Base-by-base conservation (phyloP, 2,113 vertebrate species). In the Salminus brasiliensis region DNA sequence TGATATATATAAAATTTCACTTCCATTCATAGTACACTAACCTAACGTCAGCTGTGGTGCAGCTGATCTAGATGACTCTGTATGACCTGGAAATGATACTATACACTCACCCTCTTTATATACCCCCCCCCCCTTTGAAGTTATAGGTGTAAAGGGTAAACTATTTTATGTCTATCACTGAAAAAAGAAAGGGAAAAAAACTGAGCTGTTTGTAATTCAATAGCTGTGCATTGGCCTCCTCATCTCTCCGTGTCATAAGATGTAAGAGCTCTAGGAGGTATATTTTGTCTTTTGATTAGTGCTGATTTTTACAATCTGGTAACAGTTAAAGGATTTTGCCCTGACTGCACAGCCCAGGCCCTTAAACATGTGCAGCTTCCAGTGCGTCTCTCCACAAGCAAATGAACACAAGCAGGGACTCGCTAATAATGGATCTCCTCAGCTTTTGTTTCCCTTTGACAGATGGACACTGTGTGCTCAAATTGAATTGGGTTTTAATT, bases 401-500 rank as follows among this genome's bases (percentile, higher is more conserved):
- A 96, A 96, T 96, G 95, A 97, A 96, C 94, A 93, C 95, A 95
- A 95, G 95, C 94, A 93, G 96, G 95, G 95, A 96, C 95, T 95
- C 93, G 93, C 94, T 96, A 95, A 95, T 97, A 97, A 97, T 95
- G 94, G 95, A 94, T 94, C 92, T 92, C 92, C 93, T 94, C 95
- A 87, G 95, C 95, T 97, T 97, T 97, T 96, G 95, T 98, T 96
- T 97, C 95, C 91, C 91, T 94, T 93, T 96, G 96, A 97, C 97
- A 98, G 97, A 98, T 99, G 97, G 97, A 97, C 95, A 96, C 94
- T 93, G 96, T 95, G 95, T 89, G 93, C 95, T 96, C 95, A 97
- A 97, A 98, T 96, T 97, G 96, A 97, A 98, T 98, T 96, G 94
- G 93, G 95, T 95, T 98, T 97, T 98, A 98, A 98, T 99, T 98